phyloP scores from a whole-genome alignment of 2,888 invertebrate species.

The Stratiomys singularior region DNA sequence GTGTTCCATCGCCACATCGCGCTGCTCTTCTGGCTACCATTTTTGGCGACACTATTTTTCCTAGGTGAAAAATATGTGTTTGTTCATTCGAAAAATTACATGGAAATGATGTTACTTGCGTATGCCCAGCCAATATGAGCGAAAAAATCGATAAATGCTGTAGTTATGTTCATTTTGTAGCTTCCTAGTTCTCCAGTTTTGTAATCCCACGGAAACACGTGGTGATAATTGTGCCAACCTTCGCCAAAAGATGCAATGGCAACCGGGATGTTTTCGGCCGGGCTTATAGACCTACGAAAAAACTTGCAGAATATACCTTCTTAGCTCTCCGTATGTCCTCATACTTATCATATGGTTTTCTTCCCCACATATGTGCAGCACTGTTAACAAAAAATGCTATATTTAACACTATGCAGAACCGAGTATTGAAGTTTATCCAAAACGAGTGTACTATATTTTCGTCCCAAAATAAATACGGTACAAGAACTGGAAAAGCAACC shows the following conservation, averaged over 20 bases:
- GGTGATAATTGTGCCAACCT: constrained; percentile 88
- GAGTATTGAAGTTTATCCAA: constrained; percentile 83
- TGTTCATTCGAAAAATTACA: too few species aligned
- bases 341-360: constrained; percentile 88
- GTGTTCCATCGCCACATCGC: constrained; percentile 72
- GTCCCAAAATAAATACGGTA: constrained; percentile 87
- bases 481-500: constrained; percentile 74
- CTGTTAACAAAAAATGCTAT: constrained; percentile 96
- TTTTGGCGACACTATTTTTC: constrained; percentile 70
- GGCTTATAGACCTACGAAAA: constrained; percentile 77
- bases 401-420: constrained; percentile 87
- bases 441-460: constrained; percentile 83
- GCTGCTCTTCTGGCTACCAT: constrained; percentile 70
- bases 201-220: constrained; percentile 78
- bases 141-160: constrained; percentile 82
- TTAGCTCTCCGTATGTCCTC: constrained; percentile 52
- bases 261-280: constrained; percentile 78
- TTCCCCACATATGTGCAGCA: constrained; percentile 94
- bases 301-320: too few species aligned
- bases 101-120: constrained; percentile 70
- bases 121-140: constrained; percentile 85
- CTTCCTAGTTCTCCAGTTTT: constrained; percentile 75
- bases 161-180: constrained; percentile 77
- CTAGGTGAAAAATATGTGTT: constrained; percentile 54
- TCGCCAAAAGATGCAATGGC: constrained; percentile 82